Evolutionary conservation across 2,113 vertebrate genomes (phyloP), one percentile per base, ranked within the genome.

Genomic region (Pelodiscus sinensis): DNA sequence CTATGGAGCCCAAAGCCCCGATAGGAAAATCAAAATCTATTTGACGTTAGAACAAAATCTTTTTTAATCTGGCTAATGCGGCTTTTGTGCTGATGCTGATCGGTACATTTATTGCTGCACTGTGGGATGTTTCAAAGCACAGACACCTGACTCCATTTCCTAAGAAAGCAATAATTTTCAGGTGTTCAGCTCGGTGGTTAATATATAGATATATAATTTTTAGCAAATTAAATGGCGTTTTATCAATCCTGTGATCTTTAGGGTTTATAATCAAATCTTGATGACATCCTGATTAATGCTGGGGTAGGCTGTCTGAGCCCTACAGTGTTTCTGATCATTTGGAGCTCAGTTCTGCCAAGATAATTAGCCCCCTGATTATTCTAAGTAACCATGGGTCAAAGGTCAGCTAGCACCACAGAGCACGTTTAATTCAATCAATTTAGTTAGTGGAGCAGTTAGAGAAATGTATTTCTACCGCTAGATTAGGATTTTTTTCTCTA

Each of bases 401-500:
- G 97, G 95, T 96, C 84, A 83, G 3, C 90, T 92, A 95, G 95
- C 93, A 86, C 87, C 89, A 93, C 77, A 91, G 92, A 97, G 94
- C 94, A 94, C 85, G 89, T 95, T 95, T 96, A 97, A 97, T 97
- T 97, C 94, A 97, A 96, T 97, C 96, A 97, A 97, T 96, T 97
- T 92, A 22, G 83, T 95, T 88, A 95, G 54, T 54, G 90, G 95
- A 92, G 90, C 96, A 95, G 86, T 85, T 88, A 38, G 79, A 8
- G 15, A 56, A 81, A 90, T 44, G 3, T 57, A 94, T 95, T 96
- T 65, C 68, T 88, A 92, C 81, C 55, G 83, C 21, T n/a, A 60
- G 94, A 95, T 94, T 84, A 96, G 79, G 95, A 93, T 84, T 89
- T 92, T 92, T 95, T 24, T 89, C 79, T 60, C 83, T 93, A 81